phyloP scores from a whole-genome alignment of 1,140 invertebrate genomes.

The Drosophila pseudoobscura region DNA sequence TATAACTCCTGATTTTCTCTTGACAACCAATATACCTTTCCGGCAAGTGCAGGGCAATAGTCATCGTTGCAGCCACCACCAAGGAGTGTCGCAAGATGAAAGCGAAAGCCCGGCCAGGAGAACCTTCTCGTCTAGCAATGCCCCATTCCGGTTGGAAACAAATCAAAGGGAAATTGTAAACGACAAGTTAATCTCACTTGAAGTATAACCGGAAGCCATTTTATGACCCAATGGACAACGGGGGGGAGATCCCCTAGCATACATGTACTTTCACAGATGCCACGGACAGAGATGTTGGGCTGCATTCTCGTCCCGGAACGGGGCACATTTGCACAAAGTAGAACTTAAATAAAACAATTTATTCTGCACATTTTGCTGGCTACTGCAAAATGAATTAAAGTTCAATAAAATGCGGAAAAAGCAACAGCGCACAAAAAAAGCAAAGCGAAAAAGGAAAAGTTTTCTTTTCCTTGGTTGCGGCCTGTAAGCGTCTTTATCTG shows the following conservation, averaged over 20 bases:
- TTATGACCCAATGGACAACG: slow-evolving; percentile 79
- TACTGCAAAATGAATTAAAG: slow-evolving; percentile 68
- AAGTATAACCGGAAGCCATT: slow-evolving; percentile 83
- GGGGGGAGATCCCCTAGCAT: slow-evolving; percentile 11
- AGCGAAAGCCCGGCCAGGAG: slow-evolving; percentile 50
- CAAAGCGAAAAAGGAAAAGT: slow-evolving; percentile 24
- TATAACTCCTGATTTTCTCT: neutral
- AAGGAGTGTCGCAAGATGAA: slow-evolving; percentile 54
- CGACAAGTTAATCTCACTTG: slow-evolving; percentile 83
- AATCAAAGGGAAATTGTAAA: slow-evolving; percentile 83
- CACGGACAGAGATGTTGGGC: slow-evolving; percentile 6
- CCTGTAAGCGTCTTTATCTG: slow-evolving; percentile 53
- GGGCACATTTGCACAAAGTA: slow-evolving; percentile 51
- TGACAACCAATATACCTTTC: slow-evolving; percentile 5
- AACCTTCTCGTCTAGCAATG: neutral
- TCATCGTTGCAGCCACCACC: slow-evolving; percentile 7
- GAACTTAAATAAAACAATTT: slow-evolving; percentile 72
- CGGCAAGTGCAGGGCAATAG: slow-evolving; percentile 11
- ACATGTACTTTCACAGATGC: neutral
- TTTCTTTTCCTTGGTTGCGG: slow-evolving; percentile 37
- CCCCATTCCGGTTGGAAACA: slow-evolving; percentile 54
- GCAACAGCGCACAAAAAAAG: neutral
- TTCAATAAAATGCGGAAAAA: slow-evolving; percentile 64
- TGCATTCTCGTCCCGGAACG: slow-evolving; percentile 46
- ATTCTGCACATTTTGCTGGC: slow-evolving; percentile 57